Evolutionary conservation across 2,797 vertebrate genomes (phyloP).

Genomic region (Leptatherina wallacei): DNA sequence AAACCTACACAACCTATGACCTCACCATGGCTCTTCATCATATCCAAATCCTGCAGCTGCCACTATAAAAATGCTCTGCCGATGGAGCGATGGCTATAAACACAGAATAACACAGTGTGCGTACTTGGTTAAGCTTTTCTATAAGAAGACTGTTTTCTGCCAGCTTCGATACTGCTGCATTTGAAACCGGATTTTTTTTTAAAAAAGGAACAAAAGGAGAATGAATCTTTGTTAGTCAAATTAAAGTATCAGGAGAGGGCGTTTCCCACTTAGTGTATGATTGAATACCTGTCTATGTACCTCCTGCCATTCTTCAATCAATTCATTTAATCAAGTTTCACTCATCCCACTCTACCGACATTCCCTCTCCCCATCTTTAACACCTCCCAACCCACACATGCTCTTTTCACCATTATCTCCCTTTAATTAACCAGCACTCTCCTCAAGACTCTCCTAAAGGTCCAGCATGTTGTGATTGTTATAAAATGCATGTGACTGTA

Average conservation of each 20-base stretch:
- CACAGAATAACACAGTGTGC: conserved; percentile 4
- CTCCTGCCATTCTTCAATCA: conserved; percentile 12
- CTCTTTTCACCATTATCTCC: conserved; percentile 19
- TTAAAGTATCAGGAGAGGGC: conserved; percentile 30
- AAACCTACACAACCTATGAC: too few relatives aligned
- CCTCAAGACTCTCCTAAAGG: conserved; percentile 10
- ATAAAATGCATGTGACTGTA: neutral
- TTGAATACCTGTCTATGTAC: conserved; percentile 28
- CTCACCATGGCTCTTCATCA: too few relatives aligned
- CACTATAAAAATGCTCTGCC: neutral
- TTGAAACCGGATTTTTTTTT: conserved; percentile 12
- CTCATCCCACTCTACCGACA: conserved; percentile 21
- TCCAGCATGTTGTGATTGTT: neutral
- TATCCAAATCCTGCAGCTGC: neutral
- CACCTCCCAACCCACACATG: conserved; percentile 5
- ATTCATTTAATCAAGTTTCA: conserved; percentile 11
- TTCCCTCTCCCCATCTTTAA: conserved; percentile 23
- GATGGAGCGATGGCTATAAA: neutral
- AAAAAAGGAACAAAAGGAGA: neutral
- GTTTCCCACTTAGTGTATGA: conserved; percentile 25
- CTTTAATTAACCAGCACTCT: conserved; percentile 24
- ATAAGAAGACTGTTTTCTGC: conserved; percentile 7
- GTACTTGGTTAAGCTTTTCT: conserved; percentile 7
- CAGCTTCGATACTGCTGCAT: conserved; percentile 21
- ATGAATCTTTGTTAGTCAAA: conserved; percentile 30